Evolutionary conservation across 37 sponge, comb jelly and placozoan species (phyloP), one percentile per base, ranked within the genome.

Genomic region (Amphimedon queenslandica): DNA sequence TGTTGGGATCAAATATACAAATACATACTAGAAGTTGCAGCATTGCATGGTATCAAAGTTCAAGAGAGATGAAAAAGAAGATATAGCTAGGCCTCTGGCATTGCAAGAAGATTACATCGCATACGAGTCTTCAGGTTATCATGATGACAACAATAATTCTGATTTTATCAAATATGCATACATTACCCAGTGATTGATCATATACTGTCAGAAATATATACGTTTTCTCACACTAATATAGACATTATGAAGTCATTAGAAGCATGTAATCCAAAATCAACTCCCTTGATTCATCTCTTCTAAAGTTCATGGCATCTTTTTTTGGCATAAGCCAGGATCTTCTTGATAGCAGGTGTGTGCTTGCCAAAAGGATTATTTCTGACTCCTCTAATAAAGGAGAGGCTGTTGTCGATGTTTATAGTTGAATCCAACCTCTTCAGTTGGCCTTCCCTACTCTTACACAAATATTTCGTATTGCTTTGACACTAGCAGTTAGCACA

Each of bases 1-100:
- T 4, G 40, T 66, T 82, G 83, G 83, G 76, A 75, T 31, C 40
- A 67, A 5, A 42, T 74, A 31, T 82, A 72, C 64, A 72, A 80
- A 39, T 72, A 80, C 57, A 42, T 55, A 25, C 34, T 47, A 51
- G 73, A 80, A 41, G 56, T 80, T 61, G 81, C 81, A 18, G 53
- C 32, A 20, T 56, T 72, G 13, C 53, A 72, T 29, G 64, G 35
- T 39, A 64, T 80, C 36, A 33, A 23, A n/a, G 65, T 58, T 27
- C 63, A 82, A 29, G 51, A 47, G 13, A 8, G 8, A 13, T 18
- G 51, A 47, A 8, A 47, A 13, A 8, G 51, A 8, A 47, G 51
- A 47, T 13, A 47, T n/a, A 13, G 13, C 13, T 47, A 47, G 51
- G 13, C 51, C 51, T 13, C 51, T 13, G n/a, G n/a, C n/a, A 47